Evolutionary conservation across 2,888 invertebrate genomes (phyloP).

Genomic region (Drosophila rellima): DNA sequence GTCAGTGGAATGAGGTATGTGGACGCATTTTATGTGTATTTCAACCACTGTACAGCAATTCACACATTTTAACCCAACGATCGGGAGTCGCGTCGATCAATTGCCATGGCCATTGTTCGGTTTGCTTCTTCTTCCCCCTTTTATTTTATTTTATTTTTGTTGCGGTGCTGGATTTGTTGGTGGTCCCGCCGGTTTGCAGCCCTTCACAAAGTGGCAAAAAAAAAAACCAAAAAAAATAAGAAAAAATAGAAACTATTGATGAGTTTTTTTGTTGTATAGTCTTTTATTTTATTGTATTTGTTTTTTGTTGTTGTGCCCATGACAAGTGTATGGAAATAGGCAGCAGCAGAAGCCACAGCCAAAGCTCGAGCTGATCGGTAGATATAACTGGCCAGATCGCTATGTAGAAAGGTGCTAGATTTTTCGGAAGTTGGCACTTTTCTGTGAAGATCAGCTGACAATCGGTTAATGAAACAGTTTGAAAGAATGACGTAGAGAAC

Average conservation of each 20-base stretch:
- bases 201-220: conserved; percentile 49
- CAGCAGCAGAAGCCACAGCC: conserved; percentile 36
- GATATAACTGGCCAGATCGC: conserved; percentile 14
- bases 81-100: conserved; percentile 44
- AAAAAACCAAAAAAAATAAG: conserved; percentile 10
- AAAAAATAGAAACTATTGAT: conserved; percentile 27
- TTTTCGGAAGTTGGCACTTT: neutral
- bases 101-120: conserved; percentile 51
- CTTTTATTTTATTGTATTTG: neutral
- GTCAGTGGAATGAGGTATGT: conserved; percentile 1
- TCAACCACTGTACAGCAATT: conserved; percentile 49
- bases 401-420: neutral
- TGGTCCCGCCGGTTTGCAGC: conserved; percentile 45
- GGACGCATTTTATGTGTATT: neutral
- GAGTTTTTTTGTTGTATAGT: conserved; percentile 4
- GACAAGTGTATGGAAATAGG: conserved; percentile 70
- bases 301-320: conserved; percentile 20
- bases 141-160: conserved; percentile 11
- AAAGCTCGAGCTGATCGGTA: conserved; percentile 28
- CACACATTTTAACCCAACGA: conserved; percentile 40
- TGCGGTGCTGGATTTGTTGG: conserved; percentile 30
- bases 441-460: conserved; percentile 11
- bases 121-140: neutral
- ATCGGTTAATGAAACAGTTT: neutral
- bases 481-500: neutral